Evolutionary conservation across 2,888 invertebrate species (phyloP), one percentile per base, ranked within the genome.

Genomic region (Callyntrura sp.): DNA sequence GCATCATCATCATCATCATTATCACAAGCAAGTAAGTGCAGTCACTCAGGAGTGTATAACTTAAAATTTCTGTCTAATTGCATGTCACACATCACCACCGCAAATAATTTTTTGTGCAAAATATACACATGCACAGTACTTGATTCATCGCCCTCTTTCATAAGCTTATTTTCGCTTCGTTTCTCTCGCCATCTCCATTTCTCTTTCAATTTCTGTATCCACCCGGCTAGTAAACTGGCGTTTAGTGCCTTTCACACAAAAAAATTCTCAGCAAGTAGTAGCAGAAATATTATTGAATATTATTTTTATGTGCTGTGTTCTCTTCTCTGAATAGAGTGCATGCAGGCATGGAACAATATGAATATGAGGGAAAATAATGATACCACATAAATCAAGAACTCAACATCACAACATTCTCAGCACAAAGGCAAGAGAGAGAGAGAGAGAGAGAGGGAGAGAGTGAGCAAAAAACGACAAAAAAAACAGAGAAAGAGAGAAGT

Each of bases 11-110:
- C 35, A 35, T 35, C 35, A 35, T 35, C 2, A 35, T 14, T 11
- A 51, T 51, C 51, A 62, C 60, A 60, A 60, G 20, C 57, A 17
- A 57, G 57, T 57, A 20, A 57, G 9, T 60, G n/a, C 20, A 17
- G 17, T n/a, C 17, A 60, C 23, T 20, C 60, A 57, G 35, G 35
- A 68, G 43, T 2, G 35, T 35, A 35, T 35, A 60, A 60, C 20
- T 60, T 68, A 35, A 68, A 68, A 68, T 35, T n/a, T 25, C 51
- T 51, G 23, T 20, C 20, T 79, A 79, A 79, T 79, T 79, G 57
- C 79, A 79, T 79, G 79, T 79, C 79, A 79, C 51, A 79, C 55
- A 51, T n/a, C 23, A 23, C 23, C 60, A 23, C 25, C 65, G 65
- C 25, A 65, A 25, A 14, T 28, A 14, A 12, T 65, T 65, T 28